A percentile compares a stretch with the other conserved stretches of the same genome.
Conservation (phyloP, 2,797 vertebrate genomes). For the Ispidina picta region DNA sequence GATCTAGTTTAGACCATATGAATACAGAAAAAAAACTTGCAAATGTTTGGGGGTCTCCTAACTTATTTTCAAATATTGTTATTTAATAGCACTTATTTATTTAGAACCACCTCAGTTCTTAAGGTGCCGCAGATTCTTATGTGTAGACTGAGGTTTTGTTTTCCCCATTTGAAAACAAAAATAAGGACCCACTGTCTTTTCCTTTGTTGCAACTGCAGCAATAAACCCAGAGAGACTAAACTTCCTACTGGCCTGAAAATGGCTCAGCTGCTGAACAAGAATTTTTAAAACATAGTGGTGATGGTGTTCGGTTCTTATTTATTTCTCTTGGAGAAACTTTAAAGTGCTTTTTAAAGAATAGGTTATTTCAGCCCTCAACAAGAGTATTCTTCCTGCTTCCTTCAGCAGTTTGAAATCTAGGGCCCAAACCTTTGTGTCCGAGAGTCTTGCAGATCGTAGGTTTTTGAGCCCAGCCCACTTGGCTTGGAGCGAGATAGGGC, state of each 20-base stretch:
- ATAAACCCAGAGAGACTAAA: slow-evolving; percentile 1
- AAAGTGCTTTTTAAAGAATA: slow-evolving; percentile 4
- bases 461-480: not conserved
- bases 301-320: not conserved
- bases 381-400: not conserved
- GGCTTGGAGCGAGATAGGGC: not conserved
- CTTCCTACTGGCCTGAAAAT: not conserved
- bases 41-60: fast-evolving
- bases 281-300: not conserved
- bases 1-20: not conserved
- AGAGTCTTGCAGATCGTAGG: fast-evolving
- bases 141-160: not conserved
- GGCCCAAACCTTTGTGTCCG: not conserved
- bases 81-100: not conserved
- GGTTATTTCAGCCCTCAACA: not conserved
- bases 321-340: not conserved
- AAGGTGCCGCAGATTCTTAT: not conserved
- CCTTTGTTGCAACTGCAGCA: not conserved
- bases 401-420: not conserved
- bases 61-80: not conserved
- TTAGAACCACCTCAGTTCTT: slow-evolving; percentile 40
- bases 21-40: not conserved
- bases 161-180: not conserved
- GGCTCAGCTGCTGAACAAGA: not conserved
- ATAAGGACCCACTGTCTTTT: not conserved